Percentiles rank a stretch among this genome's conserved stretches.
phyloP scores from a whole-genome alignment of 1,140 invertebrate genomes.

The Pentalonia nigronervosa region DNA sequence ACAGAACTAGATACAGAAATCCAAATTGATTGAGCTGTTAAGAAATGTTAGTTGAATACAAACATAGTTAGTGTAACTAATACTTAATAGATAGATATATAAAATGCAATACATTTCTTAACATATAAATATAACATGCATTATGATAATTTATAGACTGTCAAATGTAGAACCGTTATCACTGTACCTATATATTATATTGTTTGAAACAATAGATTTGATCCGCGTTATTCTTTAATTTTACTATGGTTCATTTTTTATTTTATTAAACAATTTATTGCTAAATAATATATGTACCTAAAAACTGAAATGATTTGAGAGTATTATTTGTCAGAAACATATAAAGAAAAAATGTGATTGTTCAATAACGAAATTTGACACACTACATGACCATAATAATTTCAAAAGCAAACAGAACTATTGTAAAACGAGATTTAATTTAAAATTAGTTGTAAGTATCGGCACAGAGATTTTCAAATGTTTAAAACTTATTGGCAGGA shows the following conservation, averaged over 20 bases:
- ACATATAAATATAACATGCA: neutral
- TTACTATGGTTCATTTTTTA: neutral
- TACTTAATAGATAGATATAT: too few species aligned
- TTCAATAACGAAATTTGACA: neutral
- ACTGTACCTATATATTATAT: neutral
- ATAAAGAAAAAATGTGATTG: neutral
- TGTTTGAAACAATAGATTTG: slow-evolving; percentile 8
- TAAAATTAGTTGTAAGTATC: neutral
- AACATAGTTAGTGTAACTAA: too few species aligned
- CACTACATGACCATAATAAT: neutral
- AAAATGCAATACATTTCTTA: neutral
- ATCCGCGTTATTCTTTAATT: slow-evolving; percentile 1
- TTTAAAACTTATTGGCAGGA: neutral
- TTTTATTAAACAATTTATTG: neutral
- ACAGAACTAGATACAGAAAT: too few species aligned
- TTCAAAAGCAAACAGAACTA: neutral
- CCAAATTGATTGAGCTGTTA: neutral
- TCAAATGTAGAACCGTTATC: neutral
- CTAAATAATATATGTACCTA: neutral
- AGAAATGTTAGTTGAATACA: neutral
- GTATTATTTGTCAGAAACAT: neutral
- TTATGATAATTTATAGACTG: neutral
- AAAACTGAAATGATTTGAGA: neutral
- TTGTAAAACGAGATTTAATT: neutral
- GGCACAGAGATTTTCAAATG: neutral